Evolutionary conservation across 2,797 vertebrate species (phyloP).

Genomic region (Xenentodon cancila): DNA sequence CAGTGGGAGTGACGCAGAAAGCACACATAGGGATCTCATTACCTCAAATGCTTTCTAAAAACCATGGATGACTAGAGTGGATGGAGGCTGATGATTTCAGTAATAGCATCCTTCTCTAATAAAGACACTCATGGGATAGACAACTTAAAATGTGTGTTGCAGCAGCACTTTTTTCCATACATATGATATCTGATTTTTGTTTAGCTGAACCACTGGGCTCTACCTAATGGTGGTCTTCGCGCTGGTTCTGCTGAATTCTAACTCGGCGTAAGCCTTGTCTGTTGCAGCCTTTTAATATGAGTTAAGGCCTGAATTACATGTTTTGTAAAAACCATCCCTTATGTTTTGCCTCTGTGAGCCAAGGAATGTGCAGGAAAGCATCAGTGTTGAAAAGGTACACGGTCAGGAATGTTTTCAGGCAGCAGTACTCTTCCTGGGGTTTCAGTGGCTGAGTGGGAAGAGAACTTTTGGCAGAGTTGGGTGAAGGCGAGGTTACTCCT

Average conservation of each 20-base stretch:
- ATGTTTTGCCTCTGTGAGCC: constrained; percentile 56
- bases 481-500: constrained; percentile 48
- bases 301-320: constrained; percentile 51
- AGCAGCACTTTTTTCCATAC: background rate
- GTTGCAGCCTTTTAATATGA: constrained; percentile 19
- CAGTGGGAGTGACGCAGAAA: constrained; percentile 64
- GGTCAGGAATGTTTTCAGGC: constrained; percentile 65
- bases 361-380: constrained; percentile 66
- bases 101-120: constrained; percentile 57
- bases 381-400: constrained; percentile 36
- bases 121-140: constrained; percentile 11
- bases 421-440: constrained; percentile 53
- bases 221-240: constrained; percentile 10
- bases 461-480: constrained; percentile 35
- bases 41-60: constrained; percentile 68
- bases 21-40: constrained; percentile 71
- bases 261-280: constrained; percentile 69
- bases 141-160: constrained; percentile 25
- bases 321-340: constrained; percentile 51
- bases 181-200: constrained; percentile 5
- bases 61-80: constrained; percentile 50
- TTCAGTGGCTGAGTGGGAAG: constrained; percentile 61
- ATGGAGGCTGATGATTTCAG: constrained; percentile 56
- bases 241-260: constrained; percentile 11
- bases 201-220: constrained; percentile 7